Base-by-base conservation (phyloP, 2,113 vertebrate species). In the Gyps fulvus region DNA sequence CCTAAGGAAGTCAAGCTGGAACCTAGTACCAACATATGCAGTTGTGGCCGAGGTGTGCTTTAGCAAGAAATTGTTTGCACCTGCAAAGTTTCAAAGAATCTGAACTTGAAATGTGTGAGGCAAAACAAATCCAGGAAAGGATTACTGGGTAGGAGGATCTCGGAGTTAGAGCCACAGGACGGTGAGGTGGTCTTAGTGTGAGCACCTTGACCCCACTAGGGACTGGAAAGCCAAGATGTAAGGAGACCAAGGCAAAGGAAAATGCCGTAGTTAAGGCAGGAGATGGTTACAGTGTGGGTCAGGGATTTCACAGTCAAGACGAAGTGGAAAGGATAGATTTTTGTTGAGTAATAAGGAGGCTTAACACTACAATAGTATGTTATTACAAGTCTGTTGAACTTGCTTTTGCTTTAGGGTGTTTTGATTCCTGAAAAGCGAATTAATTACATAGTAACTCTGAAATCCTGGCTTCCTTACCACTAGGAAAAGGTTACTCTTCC, bases 351-450 rank as follows among this genome's bases (percentile, higher is more conserved):
- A 18, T 71, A 86, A 77, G 93, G 80, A 59, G 87, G 27, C 55
- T 85, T 96, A 87, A 94, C 96, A 81, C 91, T 93, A 73, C 87
- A 77, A 29, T 83, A 73, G 36, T 90, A 31, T 85, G 94, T 96
- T 97, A 97, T 97, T 97, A 96, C 97, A 96, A 93, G 87, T 90
- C 91, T 90, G 89, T 91, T 97, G 91, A 96, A 96, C 96, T 96
- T 97, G 94, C 86, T 95, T 97, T 97, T 91, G 96, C 96, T 97
- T 95, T 96, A 97, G 96, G 95, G 95, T 97, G 84, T 97, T 97
- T 96, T 93, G 95, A 93, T 96, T 96, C 95, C 87, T 95, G 96
- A 90, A 96, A 96, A 96, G 84, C 9, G 1, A 97, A 95, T 96
- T 97, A 97, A 97, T 97, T 96, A 96, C 91, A 90, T 77, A 77